Conservation (phyloP, 1,140 invertebrate genomes). For the Brachionus calyciflorus region DNA sequence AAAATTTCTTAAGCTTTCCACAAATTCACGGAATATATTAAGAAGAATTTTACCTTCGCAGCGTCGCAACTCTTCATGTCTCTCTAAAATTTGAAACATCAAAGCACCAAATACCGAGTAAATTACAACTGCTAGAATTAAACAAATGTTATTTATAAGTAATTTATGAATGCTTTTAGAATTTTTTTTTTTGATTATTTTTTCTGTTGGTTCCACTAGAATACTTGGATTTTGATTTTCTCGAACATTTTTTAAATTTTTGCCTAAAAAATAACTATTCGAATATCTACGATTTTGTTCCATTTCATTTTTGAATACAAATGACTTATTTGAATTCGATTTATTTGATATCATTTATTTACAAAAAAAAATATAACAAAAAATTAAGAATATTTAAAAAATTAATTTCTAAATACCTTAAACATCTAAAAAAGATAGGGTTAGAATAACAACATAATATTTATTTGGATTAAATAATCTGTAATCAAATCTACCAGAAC, state of each 20-base stretch:
- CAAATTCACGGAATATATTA: no score
- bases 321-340: not conserved
- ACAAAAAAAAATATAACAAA: no score
- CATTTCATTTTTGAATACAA: conserved; percentile 1
- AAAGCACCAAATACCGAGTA: conserved; percentile 9
- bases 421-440: conserved; percentile 7
- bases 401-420: not conserved
- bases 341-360: conserved; percentile 17
- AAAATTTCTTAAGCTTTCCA: no score
- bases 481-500: no score
- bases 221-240: no score
- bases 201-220: no score
- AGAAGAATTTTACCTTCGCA: no score
- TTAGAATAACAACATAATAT: no score
- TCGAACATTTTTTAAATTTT: not conserved
- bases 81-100: conserved; percentile 38
- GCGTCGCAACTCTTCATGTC: conserved; percentile 21
- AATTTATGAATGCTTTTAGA: not conserved
- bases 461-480: no score
- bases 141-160: not conserved
- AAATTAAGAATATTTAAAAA: not conserved
- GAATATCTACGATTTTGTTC: not conserved
- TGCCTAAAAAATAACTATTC: conserved; percentile 4
- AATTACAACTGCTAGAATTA: conserved; percentile 22
- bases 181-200: conserved; percentile 6